phyloP scores from a whole-genome alignment of 2,888 invertebrate genomes.

The Eristalis arbustorum region DNA sequence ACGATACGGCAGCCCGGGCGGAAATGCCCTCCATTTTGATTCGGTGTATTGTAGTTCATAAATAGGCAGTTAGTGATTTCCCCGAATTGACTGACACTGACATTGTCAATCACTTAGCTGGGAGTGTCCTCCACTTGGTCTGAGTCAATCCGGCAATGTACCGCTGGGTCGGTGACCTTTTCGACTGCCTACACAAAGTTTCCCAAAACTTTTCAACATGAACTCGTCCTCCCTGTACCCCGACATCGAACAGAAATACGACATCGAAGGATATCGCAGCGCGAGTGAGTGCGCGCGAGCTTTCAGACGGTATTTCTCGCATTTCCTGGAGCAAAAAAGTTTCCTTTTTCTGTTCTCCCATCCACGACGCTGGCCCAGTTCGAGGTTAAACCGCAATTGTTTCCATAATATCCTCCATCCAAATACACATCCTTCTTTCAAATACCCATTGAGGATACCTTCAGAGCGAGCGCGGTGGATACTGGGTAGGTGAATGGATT shows the following conservation, averaged over 20 bases:
- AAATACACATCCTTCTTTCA: conserved; percentile 15
- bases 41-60: background rate
- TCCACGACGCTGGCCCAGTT: conserved; percentile 56
- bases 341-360: background rate
- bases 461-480: background rate
- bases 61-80: background rate
- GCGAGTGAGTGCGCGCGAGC: background rate
- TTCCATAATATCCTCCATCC: conserved; percentile 37
- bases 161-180: background rate
- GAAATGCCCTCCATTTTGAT: no score
- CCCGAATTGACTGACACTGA: background rate
- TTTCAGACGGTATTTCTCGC: background rate
- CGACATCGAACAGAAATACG: background rate
- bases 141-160: background rate
- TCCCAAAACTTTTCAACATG: background rate
- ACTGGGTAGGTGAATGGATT: conserved; percentile 48
- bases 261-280: background rate
- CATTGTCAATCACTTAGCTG: background rate
- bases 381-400: conserved; percentile 61
- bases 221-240: background rate
- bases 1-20: background rate
- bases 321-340: conserved; percentile 29
- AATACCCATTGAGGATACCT: background rate
- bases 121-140: background rate
- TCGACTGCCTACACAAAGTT: background rate